Evolutionary conservation across 2,888 invertebrate species (phyloP).

Genomic region (Crocallis elinguaria): DNA sequence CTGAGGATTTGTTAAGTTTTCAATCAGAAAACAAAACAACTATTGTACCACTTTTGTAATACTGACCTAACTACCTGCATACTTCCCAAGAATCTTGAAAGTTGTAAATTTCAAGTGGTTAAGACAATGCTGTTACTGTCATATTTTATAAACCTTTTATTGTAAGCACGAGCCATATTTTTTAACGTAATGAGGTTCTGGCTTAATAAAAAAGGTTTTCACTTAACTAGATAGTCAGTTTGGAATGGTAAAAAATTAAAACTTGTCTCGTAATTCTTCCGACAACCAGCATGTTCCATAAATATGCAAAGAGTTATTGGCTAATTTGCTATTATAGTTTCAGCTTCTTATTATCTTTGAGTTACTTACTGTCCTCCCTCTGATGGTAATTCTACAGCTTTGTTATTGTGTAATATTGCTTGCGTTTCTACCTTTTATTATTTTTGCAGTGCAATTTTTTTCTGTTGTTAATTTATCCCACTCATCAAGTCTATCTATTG

Average conservation of each 20-base stretch:
- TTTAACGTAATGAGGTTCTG: slow-evolving; percentile 17
- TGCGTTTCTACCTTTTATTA: slow-evolving; percentile 26
- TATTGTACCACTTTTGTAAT: slow-evolving; percentile 45
- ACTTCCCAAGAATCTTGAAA: slow-evolving; percentile 42
- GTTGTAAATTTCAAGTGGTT: slow-evolving; percentile 51
- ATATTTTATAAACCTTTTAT: slow-evolving; percentile 33
- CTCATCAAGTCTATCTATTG: slow-evolving; percentile 73
- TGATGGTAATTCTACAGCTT: neutral
- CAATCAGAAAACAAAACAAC: slow-evolving; percentile 51
- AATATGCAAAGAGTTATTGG: slow-evolving; percentile 3
- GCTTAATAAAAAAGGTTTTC: slow-evolving; percentile 9
- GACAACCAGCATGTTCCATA: neutral
- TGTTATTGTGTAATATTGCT: neutral
- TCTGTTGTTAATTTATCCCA: slow-evolving; percentile 64
- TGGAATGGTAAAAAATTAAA: slow-evolving; percentile 7
- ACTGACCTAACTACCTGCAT: slow-evolving; percentile 45
- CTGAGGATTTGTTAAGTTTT: slow-evolving; percentile 49
- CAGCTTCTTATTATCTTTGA: neutral
- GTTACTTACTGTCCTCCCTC: no score
- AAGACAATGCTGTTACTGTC: slow-evolving; percentile 40
- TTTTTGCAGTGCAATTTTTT: slow-evolving; percentile 37
- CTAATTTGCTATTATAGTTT: neutral
- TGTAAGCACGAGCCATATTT: slow-evolving; percentile 48
- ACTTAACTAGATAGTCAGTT: slow-evolving; percentile 4
- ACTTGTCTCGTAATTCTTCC: slow-evolving; percentile 3